phyloP scores from a whole-genome alignment of 2,797 vertebrate genomes.

The Botia kubotai region DNA sequence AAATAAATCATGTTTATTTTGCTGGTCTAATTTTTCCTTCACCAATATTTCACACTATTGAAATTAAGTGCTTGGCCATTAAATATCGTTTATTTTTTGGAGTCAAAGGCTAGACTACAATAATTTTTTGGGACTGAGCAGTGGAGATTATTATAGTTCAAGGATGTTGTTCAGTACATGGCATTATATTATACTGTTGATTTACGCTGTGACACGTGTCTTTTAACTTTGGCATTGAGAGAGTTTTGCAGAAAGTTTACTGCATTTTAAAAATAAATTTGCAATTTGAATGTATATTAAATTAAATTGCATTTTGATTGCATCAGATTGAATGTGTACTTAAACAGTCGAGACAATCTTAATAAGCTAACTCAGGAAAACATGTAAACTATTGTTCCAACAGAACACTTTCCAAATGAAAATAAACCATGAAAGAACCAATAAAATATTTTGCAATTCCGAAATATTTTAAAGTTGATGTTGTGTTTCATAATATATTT shows the following conservation, averaged over 20 bases:
- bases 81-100: background rate
- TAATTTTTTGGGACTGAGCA: background rate
- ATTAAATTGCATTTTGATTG: too few species aligned
- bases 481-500: background rate
- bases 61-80: conserved; percentile 14
- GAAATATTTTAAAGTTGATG: background rate
- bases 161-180: background rate
- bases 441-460: conserved; percentile 1
- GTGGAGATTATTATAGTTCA: conserved; percentile 1
- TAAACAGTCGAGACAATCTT: too few species aligned
- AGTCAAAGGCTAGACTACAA: background rate
- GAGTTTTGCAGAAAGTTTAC: too few species aligned
- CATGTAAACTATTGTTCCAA: too few species aligned
- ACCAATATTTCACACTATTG: background rate
- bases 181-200: background rate
- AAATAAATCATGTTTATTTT: conserved; percentile 7
- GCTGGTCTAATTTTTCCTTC: background rate
- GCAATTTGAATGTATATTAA: too few species aligned
- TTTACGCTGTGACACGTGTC: too few species aligned
- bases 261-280: too few species aligned
- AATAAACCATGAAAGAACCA: background rate
- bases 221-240: too few species aligned
- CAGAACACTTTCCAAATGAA: background rate
- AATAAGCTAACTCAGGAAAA: background rate
- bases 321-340: too few species aligned